Percentiles rank a stretch among this genome's conserved stretches.
Evolutionary conservation across 1,140 invertebrate genomes (phyloP).

Genomic region (Drosophila erecta): DNA sequence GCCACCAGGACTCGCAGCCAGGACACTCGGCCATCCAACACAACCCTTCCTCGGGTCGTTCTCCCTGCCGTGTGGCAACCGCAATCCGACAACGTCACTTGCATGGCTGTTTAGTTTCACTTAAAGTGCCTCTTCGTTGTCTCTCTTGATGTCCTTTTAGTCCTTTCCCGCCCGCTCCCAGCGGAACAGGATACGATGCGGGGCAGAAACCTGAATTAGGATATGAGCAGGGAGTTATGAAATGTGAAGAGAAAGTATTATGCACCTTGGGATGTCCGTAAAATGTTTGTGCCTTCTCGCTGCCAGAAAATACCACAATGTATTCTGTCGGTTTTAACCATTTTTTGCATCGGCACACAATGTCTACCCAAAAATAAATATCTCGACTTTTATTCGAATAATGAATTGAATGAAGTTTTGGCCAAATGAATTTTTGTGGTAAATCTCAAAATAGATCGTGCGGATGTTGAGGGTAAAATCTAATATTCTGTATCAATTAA

Average conservation of each 20-base stretch:
- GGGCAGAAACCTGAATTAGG: constrained; percentile 20
- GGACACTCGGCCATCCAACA: constrained; percentile 59
- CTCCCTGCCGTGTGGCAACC: constrained; percentile 32
- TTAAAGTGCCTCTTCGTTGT: constrained; percentile 77
- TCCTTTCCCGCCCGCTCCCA: constrained; percentile 8
- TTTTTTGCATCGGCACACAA: constrained; percentile 14
- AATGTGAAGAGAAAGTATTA: constrained; percentile 30
- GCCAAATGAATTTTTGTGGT: constrained; percentile 27
- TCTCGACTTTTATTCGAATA: constrained; percentile 33
- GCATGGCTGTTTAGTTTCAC: constrained; percentile 81
- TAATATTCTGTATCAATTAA: constrained; percentile 9
- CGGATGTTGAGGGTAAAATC: constrained; percentile 4
- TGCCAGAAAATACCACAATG: constrained; percentile 20
- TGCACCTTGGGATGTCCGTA: constrained; percentile 9
- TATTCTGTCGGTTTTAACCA: constrained; percentile 11
- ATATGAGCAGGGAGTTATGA: constrained; percentile 30
- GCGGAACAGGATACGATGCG: neutral
- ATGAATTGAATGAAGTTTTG: constrained; percentile 33
- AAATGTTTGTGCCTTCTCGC: constrained; percentile 3
- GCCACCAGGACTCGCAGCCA: constrained; percentile 50
- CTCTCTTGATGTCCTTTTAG: constrained; percentile 23
- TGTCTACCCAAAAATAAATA: constrained; percentile 15
- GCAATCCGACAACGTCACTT: constrained; percentile 79
- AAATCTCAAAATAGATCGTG: constrained; percentile 1
- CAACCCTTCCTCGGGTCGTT: constrained; percentile 23